phyloP scores from a whole-genome alignment of 2,113 vertebrate species.

The Prolemur simus region DNA sequence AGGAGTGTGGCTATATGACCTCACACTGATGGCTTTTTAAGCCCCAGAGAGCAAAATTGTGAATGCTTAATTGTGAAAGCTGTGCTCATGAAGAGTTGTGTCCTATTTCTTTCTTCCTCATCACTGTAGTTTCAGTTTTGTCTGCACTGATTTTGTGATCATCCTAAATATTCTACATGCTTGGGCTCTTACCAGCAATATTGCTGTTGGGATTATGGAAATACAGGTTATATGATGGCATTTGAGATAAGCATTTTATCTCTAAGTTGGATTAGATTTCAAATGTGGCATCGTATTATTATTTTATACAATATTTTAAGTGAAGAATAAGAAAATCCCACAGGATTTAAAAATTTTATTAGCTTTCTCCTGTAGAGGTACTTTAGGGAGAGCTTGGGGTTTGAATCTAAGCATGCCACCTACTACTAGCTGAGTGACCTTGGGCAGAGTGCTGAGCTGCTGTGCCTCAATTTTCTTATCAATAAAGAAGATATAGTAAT shows the following conservation, averaged over 20 bases:
- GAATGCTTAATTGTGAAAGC: not conserved
- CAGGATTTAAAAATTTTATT: not conserved
- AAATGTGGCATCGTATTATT: not conserved
- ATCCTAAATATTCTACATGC: not conserved
- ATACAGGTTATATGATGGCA: not conserved
- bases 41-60: not conserved
- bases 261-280: not conserved
- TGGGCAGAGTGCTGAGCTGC: not conserved
- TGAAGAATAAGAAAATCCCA: not conserved
- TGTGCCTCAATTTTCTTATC: not conserved
- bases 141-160: not conserved
- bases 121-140: not conserved
- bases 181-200: not conserved
- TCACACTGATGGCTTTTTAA: not conserved
- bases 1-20: not conserved
- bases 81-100: not conserved
- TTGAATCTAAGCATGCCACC: not conserved
- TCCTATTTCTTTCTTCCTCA: not conserved
- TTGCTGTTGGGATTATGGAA: not conserved
- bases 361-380: not conserved
- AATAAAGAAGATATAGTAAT: not conserved
- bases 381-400: not conserved
- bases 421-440: not conserved
- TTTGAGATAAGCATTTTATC: constrained; percentile 29
- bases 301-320: constrained; percentile 9